Evolutionary conservation across 2,888 invertebrate genomes (phyloP).

Genomic region (Netelia inedita): DNA sequence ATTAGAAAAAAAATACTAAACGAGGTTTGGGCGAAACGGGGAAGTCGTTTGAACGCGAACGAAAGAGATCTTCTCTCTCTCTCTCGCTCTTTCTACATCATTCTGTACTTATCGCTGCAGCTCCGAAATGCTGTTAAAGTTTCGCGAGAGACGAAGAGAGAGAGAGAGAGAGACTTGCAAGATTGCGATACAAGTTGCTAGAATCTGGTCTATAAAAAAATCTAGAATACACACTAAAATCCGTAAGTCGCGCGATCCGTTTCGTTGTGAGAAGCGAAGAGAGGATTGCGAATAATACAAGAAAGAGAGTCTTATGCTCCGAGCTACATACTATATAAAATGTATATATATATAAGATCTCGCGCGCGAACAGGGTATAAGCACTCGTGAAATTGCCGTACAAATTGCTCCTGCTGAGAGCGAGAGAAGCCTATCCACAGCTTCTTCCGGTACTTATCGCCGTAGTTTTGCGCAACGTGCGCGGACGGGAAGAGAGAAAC

Average conservation of each 20-base stretch:
- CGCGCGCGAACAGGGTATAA: constrained; percentile 67
- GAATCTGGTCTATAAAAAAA: constrained; percentile 65
- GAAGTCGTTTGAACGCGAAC: constrained; percentile 53
- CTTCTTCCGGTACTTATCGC: constrained; percentile 75
- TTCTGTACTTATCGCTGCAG: constrained; percentile 25
- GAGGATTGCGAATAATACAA: constrained; percentile 55
- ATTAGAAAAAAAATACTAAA: constrained; percentile 1
- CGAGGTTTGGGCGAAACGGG: constrained; percentile 54
- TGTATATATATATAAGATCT: constrained; percentile 6
- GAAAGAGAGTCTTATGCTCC: constrained; percentile 43
- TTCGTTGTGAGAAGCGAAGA: constrained; percentile 32
- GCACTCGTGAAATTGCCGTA: constrained; percentile 72
- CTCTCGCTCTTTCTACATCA: constrained; percentile 12
- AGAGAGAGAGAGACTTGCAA: constrained; percentile 33
- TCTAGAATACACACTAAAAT: constrained; percentile 61
- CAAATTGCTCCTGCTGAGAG: constrained; percentile 72
- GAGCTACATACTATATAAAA: background rate
- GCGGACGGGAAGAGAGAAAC: background rate
- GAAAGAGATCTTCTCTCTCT: constrained; percentile 31
- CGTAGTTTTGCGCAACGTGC: constrained; percentile 69
- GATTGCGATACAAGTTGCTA: constrained; percentile 57
- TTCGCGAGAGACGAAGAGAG: constrained; percentile 16
- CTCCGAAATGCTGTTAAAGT: constrained; percentile 56
- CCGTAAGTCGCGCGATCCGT: constrained; percentile 42
- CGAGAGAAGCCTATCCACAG: constrained; percentile 62